These are phyloP conservation scores for Netelia virgata DNA, from an alignment of 2,888 invertebrate species.

Conservation along the genomic window DNA sequence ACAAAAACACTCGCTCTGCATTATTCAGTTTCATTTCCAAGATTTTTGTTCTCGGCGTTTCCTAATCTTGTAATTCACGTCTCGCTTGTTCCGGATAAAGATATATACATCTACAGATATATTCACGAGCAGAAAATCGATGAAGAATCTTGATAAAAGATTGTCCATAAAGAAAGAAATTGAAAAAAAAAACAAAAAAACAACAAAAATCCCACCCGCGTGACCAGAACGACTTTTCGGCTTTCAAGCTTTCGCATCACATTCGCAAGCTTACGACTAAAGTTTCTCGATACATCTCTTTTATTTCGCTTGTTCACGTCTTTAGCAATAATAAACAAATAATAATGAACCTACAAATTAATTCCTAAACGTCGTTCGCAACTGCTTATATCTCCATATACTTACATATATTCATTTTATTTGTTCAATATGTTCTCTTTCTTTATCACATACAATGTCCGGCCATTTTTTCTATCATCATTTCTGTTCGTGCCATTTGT, in stretches of 20 bases:
- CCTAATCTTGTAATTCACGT: conserved; percentile 5
- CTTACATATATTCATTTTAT: conserved; percentile 36
- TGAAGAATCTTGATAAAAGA: background rate
- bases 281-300: conserved; percentile 74
- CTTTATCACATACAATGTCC: conserved; percentile 66
- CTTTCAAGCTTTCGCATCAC: conserved; percentile 83
- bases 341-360: conserved; percentile 39
- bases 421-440: conserved; percentile 53
- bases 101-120: background rate
- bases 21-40: conserved; percentile 20
- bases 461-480: conserved; percentile 52
- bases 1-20: conserved; percentile 43
- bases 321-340: conserved; percentile 47
- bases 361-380: conserved; percentile 44
- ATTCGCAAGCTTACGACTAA: conserved; percentile 81
- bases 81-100: background rate
- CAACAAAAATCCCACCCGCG: conserved; percentile 26
- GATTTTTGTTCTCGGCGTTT: background rate
- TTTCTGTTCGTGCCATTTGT: conserved; percentile 47
- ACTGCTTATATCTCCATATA: conserved; percentile 42
- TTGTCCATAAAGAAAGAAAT: background rate
- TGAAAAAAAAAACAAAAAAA: background rate
- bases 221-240: conserved; percentile 72
- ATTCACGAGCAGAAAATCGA: conserved; percentile 19
- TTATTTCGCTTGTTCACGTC: conserved; percentile 76